These are phyloP conservation scores for Esperia sulphurella DNA, from an alignment of 2,888 invertebrate species.

Conservation along the genomic window DNA sequence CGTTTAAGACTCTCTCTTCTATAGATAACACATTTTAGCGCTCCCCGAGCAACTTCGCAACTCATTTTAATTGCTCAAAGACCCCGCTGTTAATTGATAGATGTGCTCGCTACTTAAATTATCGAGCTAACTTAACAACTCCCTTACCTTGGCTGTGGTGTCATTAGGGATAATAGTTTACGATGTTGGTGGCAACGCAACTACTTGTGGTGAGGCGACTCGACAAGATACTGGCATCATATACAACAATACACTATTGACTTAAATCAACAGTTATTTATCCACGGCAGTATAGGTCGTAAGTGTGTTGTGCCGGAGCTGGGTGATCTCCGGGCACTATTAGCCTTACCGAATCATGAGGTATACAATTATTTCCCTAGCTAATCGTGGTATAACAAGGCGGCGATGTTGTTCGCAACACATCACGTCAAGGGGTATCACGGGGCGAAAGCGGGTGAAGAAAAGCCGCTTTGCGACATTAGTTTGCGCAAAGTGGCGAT, in stretches of 20 bases:
- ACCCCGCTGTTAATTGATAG: conserved; percentile 31
- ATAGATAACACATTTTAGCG: conserved; percentile 10
- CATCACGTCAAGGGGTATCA: too few species aligned
- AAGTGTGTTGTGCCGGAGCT: too few species aligned
- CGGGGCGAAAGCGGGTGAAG: too few species aligned
- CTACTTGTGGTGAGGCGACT: not conserved
- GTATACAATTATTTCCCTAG: too few species aligned
- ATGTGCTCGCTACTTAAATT: conserved; percentile 20
- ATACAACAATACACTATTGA: not conserved
- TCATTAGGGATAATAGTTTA: conserved; percentile 16
- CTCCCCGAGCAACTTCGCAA: conserved; percentile 14
- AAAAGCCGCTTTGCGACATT: too few species aligned
- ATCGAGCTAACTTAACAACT: conserved; percentile 1
- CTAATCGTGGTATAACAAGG: too few species aligned
- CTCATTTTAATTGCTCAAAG: conserved; percentile 31
- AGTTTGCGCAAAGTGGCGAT: too few species aligned
- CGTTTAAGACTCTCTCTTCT: not conserved
- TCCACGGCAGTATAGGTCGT: too few species aligned
- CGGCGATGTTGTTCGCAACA: too few species aligned
- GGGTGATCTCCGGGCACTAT: too few species aligned
- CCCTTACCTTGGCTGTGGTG: conserved; percentile 1
- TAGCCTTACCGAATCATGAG: too few species aligned
- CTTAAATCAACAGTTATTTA: too few species aligned
- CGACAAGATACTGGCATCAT: not conserved
- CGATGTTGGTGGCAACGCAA: not conserved